phyloP scores from a whole-genome alignment of 2,888 invertebrate species.

The Ceratothoa steindachneri region DNA sequence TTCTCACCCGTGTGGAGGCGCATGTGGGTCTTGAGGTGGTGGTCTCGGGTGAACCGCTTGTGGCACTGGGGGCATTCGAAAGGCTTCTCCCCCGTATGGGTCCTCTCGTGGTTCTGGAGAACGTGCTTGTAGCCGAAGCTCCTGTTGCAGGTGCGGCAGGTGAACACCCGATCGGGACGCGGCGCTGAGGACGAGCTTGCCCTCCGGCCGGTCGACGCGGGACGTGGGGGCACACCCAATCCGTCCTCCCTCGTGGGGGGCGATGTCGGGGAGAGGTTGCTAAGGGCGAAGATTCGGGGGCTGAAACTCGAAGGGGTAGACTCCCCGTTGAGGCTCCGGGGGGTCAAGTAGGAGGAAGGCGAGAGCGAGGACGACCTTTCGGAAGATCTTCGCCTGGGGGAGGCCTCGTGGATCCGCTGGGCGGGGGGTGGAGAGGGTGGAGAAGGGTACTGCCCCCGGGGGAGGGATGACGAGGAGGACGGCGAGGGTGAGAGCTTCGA shows the following conservation, averaged over 20 bases:
- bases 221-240: not conserved
- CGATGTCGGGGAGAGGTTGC: not conserved
- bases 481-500: conserved; percentile 29
- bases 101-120: conserved; percentile 87
- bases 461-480: not conserved
- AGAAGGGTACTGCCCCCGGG: not conserved
- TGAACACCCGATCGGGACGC: conserved; percentile 71
- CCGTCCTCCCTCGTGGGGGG: not conserved
- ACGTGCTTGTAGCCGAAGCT: conserved; percentile 93
- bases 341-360: conserved; percentile 29
- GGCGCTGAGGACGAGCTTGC: conserved; percentile 21
- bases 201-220: conserved; percentile 26
- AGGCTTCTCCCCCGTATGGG: conserved; percentile 90
- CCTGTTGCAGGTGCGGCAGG: conserved; percentile 79
- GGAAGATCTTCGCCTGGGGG: conserved; percentile 15
- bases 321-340: conserved; percentile 26
- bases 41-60: conserved; percentile 86
- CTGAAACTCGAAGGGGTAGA: not conserved
- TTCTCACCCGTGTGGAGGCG: conserved; percentile 88
- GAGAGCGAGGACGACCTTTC: conserved; percentile 23
- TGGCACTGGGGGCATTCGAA: conserved; percentile 88
- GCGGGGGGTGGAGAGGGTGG: conserved; percentile 16
- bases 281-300: not conserved
- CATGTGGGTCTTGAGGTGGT: conserved; percentile 89
- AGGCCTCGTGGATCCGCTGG: conserved; percentile 24